These are phyloP conservation scores for Oscheius onirici DNA, from an alignment of 2,888 invertebrate species.

Conservation along the genomic window DNA sequence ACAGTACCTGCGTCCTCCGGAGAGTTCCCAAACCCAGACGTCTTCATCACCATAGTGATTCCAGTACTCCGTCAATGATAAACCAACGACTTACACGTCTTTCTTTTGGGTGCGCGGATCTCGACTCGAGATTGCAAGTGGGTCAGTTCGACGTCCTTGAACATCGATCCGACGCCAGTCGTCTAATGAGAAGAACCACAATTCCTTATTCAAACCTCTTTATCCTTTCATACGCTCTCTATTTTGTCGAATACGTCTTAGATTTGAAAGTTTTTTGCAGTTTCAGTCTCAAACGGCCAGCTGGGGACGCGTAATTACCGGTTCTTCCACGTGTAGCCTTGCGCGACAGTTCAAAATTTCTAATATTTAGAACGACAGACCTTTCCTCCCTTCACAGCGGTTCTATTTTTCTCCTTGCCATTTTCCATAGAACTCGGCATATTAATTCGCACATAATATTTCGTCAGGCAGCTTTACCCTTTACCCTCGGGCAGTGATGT, in stretches of 20 bases:
- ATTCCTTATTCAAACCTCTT: constrained; percentile 9
- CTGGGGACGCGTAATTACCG: constrained; percentile 13
- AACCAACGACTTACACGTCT: background rate
- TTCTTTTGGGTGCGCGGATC: constrained; percentile 15
- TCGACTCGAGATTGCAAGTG: constrained; percentile 25
- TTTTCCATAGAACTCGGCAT: background rate
- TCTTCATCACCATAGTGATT: background rate
- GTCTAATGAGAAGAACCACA: constrained; percentile 18
- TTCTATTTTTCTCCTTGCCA: background rate
- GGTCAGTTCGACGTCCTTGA: constrained; percentile 34
- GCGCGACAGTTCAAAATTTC: background rate
- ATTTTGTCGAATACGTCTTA: background rate
- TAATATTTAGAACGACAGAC: background rate
- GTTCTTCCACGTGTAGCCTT: constrained; percentile 27
- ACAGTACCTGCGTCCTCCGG: background rate
- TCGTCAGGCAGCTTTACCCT: background rate
- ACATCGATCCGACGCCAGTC: constrained; percentile 30
- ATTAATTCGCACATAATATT: background rate
- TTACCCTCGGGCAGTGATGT: constrained; percentile 1
- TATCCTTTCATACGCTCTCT: background rate
- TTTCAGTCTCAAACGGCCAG: background rate
- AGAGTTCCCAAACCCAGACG: no score
- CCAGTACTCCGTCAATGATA: background rate
- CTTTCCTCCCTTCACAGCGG: no score
- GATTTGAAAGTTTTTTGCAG: background rate